Conservation (phyloP, 2,888 invertebrate genomes). For the Chloroclystis v-ata region DNA sequence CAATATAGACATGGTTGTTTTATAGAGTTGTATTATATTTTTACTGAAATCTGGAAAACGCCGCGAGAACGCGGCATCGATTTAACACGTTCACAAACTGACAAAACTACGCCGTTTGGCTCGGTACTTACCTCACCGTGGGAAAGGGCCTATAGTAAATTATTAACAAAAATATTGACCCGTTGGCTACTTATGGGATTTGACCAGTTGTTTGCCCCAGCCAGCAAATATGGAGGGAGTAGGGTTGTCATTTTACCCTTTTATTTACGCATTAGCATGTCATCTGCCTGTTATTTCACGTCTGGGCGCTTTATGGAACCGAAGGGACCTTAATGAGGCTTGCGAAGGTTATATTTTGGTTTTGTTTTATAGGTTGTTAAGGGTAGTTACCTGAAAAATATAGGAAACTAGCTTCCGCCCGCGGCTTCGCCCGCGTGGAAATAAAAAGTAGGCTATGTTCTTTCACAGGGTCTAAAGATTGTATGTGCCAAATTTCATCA, state of each 20-base stretch:
- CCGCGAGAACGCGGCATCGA: too few species aligned
- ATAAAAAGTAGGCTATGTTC: too few species aligned
- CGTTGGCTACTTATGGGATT: conserved; percentile 77
- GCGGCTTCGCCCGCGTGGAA: too few species aligned
- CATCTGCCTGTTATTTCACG: conserved; percentile 5
- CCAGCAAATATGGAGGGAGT: conserved; percentile 51
- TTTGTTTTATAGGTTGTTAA: background rate
- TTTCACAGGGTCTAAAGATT: too few species aligned
- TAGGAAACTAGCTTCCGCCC: too few species aligned
- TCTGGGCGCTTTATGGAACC: background rate
- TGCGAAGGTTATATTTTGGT: background rate
- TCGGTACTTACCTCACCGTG: conserved; percentile 18
- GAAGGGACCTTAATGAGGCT: background rate
- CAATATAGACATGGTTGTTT: too few species aligned
- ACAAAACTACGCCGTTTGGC: too few species aligned
- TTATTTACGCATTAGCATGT: conserved; percentile 23
- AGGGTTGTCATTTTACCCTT: conserved; percentile 25
- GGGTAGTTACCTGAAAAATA: background rate
- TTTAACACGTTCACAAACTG: too few species aligned
- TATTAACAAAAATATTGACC: conserved; percentile 77
- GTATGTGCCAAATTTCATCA: too few species aligned
- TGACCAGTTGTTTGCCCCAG: conserved; percentile 74
- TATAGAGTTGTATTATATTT: too few species aligned
- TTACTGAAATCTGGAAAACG: too few species aligned
- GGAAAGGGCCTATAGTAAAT: conserved; percentile 61